Evolutionary conservation across 2,113 vertebrate species (phyloP).

Genomic region (Sigmodon hispidus): DNA sequence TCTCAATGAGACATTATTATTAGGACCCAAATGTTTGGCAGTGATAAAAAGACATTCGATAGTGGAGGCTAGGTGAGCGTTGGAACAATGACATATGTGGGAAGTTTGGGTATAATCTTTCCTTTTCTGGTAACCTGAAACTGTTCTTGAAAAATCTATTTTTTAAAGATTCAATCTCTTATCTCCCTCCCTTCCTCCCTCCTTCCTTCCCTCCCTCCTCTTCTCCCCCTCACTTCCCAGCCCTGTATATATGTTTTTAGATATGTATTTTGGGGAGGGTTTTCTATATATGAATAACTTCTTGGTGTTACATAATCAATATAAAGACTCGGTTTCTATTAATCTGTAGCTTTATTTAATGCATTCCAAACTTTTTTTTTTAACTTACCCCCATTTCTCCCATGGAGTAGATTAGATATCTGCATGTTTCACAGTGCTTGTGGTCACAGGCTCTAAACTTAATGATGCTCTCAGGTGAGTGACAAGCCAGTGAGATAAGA

Average conservation of each 20-base stretch:
- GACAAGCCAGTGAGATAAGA: constrained; percentile 1
- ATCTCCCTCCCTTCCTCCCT: background rate
- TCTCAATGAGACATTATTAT: constrained; percentile 42
- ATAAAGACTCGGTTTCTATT: background rate
- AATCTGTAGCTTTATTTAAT: background rate
- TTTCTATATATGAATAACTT: background rate
- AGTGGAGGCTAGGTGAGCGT: background rate
- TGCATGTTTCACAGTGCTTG: background rate
- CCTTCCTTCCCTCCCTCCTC: no score
- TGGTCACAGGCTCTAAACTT: background rate
- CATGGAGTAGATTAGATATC: background rate
- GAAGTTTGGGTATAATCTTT: background rate
- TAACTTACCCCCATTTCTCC: background rate
- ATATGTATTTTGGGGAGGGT: background rate
- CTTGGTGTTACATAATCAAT: constrained; percentile 4
- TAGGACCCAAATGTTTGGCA: constrained; percentile 32
- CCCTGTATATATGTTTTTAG: background rate
- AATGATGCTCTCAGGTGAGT: background rate
- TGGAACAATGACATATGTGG: background rate
- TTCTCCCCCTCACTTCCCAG: background rate
- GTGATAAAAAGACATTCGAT: constrained; percentile 47
- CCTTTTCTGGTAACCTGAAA: background rate
- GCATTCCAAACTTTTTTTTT: constrained; percentile 43
- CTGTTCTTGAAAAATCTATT: background rate
- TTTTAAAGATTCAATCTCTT: background rate